Evolutionary conservation across 1,140 invertebrate genomes (phyloP), one percentile per base, ranked within the genome.

Genomic region (Neotoxoptera formosana): DNA sequence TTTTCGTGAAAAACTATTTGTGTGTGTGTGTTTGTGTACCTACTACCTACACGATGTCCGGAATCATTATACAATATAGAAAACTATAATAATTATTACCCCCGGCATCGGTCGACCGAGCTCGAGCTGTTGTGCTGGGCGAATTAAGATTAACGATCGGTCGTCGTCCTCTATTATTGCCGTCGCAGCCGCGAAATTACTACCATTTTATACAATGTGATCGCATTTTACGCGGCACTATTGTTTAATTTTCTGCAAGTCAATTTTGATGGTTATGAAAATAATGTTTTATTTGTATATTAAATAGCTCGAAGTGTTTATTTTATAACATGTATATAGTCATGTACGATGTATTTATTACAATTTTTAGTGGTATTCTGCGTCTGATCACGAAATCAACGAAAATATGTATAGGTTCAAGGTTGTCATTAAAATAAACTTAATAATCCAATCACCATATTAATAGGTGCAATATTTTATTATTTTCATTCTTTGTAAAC

Each of bases 1-100:
- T 93, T 93, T 93, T 94, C 21, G 34, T 51, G 34, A 25, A 60
- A 51, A 90, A 90, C 34, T 76, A 17, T 76, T 14, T n/a, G 25
- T 76, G n/a, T n/a, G 51, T 53, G 9, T 48, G 47, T 48, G 47
- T 48, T 2, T 48, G 47, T 48, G 47, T 48, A 7, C n/a, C n/a
- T n/a, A n/a, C 0, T 67, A 17, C 60, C 60, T 76, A 14, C n/a
- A 17, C n/a, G 14, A n/a, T 76, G n/a, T n/a, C 17, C 60, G 14
- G 48, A n/a, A n/a, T 51, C 25, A 53, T 51, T 36, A 53, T 21
- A 84, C 25, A 53, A n/a, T 36, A 53, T 21, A 84, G 23, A 84
- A 84, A 84, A 84, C 21, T 84, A 41, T 1, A 41, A 41, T 41
- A 41, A 41, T 41, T 41, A 86, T 86, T 88, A n/a, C 41, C 45